Evolutionary conservation across 2,888 invertebrate species (phyloP), one percentile per base, ranked within the genome.

Genomic region (Tortrix viridana): DNA sequence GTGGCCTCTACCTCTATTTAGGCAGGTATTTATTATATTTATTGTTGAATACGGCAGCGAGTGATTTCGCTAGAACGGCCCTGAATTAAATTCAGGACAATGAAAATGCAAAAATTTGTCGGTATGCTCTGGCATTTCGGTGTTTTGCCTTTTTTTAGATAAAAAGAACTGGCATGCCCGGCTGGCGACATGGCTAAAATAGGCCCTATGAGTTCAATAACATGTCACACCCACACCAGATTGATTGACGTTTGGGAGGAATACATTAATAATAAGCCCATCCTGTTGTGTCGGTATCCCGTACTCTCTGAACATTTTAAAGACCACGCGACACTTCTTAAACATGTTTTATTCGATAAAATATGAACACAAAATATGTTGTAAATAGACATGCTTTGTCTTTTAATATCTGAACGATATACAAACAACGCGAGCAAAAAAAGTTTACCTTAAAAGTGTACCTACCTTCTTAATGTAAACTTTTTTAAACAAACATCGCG

Each of bases 21-120:
- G 32, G 60, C 75, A 75, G 60, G 74, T 60, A 49, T 32, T 57
- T 57, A 20, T 49, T 58, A n/a, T 58, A 55, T 65, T 73, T 70
- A 59, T 22, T 44, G 5, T 6, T 0, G 6, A n/a, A 26, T 9
- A 26, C n/a, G 23, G 63, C 60, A 75, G 75, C 77, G 83, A 82
- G 81, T 84, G 80, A 81, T 79, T 76, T 79, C 76, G 73, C 75
- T 80, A 80, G 84, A 81, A 71, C 66, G 64, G 79, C 77, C 79
- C 71, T 74, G 72, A 76, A 82, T 88, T 84, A 81, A 88, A 86
- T 82, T 60, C 79, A 85, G 9, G 32, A 32, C 9, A 84, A 80
- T 81, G 79, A 81, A 83, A 84, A 80, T 77, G 75, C 76, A 73
- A 79, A 83, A 86, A n/a, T 86, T 87, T 83, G 82, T 83, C 78